Evolutionary conservation across 2,888 invertebrate genomes (phyloP), one percentile per base, ranked within the genome.

Genomic region (Spilosoma lubricipeda): DNA sequence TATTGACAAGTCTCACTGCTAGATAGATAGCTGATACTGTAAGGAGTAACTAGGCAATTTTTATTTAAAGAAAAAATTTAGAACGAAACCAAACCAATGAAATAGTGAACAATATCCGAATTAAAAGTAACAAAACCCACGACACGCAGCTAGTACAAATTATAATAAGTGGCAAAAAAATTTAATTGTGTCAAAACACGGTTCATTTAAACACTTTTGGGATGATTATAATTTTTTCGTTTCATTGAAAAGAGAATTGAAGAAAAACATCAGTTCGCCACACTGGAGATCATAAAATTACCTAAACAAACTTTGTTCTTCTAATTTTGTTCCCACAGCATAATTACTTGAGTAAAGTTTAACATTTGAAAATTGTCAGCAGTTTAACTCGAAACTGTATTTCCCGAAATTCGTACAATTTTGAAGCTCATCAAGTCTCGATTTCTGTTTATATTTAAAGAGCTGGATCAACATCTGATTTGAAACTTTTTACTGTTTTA

Each of bases 261-360:
- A 70, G 59, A 70, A 63, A 63, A 70, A 70, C 59, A 70, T n/a
- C 27, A 63, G 39, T 42, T 13, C 20, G 33, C 70, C n/a, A 1
- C 64, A 13, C 48, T 20, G 9, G 64, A 73, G 68, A 71, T 76
- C 70, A 52, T 52, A n/a, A 73, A 80, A 77, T 80, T 82, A 59
- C 69, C 52, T 59, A 70, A 70, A 70, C 59, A 70, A 84, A 80
- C 78, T 73, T 52, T 74, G 74, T 82, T 77, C 84, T 74, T 76
- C 4, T n/a, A 36, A 67, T 72, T 59, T 76, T 72, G 76, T 82
- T 73, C 65, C 45, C 71, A 68, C 70, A 73, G 65, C 71, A 68
- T 84, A 84, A 84, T 80, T 82, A 82, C 70, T 82, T 74, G 42
- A 11, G 27, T 63, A 36, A 33, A 52, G 67, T 72, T 82, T 72